Evolutionary conservation across 30 jellyfish, hydroid and myxozoan species (phyloP), one percentile per base, ranked within the genome.

Genomic region (Hydra vulgaris): DNA sequence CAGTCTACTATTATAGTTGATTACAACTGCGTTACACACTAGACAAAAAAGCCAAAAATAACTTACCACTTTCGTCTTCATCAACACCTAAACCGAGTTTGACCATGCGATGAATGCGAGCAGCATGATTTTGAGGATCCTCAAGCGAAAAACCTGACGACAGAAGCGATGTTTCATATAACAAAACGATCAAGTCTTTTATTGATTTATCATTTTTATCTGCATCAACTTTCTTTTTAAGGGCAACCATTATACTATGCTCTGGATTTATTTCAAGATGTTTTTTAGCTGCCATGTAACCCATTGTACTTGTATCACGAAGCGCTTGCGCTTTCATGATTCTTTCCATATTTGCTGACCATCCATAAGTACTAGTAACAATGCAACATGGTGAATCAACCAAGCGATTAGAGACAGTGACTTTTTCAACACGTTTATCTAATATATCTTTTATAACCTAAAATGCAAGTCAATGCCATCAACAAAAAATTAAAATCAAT

Each of bases 301-400:
- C 96, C 86, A 92, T 71, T 40, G 98, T 87, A 83, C 96, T 92
- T 22, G 96, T 79, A 85, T 92, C 98, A 5, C 96, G 84, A 21
- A 92, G 85, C 0, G 98, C 98, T 78, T 93, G 99, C 0, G 99
- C 99, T 53, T 94, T 88, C 99, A 94, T 94, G 82, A 94, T 94
- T 18, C 97, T 84, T 74, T 94, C 97, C 99, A 94, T 94, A 93
- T 94, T 94, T 27, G 97, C 97, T 23, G 99, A 81, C 99, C 97
- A 88, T 23, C 97, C 97, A 76, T 88, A 88, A 78, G 90, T 88
- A 81, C 97, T 86, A 69, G 97, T 94, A 40, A 94, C 99, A 82
- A 94, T 88, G 79, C 99, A 94, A 27, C 97, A 88, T 24, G 99
- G 99, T 23, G 99, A 94, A 53, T 85, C 95, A 53, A 88, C 96